phyloP scores from a whole-genome alignment of 2,888 invertebrate genomes.

The Bursaphelenchus okinawaensis region DNA sequence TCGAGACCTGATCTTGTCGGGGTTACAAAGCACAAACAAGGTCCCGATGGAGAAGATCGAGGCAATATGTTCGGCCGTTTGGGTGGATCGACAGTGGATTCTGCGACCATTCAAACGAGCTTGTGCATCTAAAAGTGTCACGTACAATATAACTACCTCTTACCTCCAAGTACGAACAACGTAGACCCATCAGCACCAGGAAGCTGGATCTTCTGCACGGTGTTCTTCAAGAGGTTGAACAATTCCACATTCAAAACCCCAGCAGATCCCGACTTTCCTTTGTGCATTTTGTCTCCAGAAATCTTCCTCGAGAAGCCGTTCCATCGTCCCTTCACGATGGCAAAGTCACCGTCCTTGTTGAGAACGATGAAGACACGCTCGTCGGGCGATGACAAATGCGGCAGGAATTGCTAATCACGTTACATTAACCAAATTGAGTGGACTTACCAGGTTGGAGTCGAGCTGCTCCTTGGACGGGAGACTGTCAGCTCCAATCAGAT shows the following conservation, averaged over 20 bases:
- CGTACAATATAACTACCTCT: too few species aligned
- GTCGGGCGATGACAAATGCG: conserved; percentile 59
- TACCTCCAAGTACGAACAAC: conserved; percentile 55
- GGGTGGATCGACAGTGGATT: conserved; percentile 54
- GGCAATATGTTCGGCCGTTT: conserved; percentile 61
- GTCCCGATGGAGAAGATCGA: conserved; percentile 61
- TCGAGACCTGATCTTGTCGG: conserved; percentile 56
- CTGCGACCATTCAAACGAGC: conserved; percentile 54
- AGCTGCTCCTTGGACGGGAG: conserved; percentile 58
- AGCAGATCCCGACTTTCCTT: conserved; percentile 41
- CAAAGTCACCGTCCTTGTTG: conserved; percentile 61
- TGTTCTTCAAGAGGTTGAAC: conserved; percentile 56
- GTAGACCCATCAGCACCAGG: conserved; percentile 54
- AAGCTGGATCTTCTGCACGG: conserved; percentile 57
- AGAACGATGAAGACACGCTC: conserved; percentile 61
- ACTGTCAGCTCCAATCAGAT: conserved; percentile 61
- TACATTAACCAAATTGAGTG: neutral
- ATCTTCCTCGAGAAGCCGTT: conserved; percentile 48
- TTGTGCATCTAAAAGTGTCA: conserved; percentile 53
- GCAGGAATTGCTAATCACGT: conserved; percentile 54
- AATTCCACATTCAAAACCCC: conserved; percentile 53
- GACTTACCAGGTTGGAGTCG: conserved; percentile 54
- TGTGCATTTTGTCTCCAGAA: conserved; percentile 21
- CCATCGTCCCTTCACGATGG: conserved; percentile 61
- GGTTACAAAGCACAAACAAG: conserved; percentile 62